Evolutionary conservation across 2,113 vertebrate species (phyloP).

Genomic region (Alethe diademata): DNA sequence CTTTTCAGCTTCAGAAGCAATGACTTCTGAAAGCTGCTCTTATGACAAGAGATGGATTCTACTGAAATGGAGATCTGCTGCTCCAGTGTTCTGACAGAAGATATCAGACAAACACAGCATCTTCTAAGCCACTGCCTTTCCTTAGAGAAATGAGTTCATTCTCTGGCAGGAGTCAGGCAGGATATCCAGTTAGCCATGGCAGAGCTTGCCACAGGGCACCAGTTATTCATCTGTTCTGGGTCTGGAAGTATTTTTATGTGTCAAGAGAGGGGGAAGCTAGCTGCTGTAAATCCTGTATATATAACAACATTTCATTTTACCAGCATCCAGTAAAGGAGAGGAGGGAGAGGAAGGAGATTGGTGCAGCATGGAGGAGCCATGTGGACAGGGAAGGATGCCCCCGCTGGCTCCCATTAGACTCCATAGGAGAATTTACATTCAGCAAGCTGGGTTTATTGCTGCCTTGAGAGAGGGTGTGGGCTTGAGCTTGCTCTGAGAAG

Average conservation of each 20-base stretch:
- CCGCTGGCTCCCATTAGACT: conserved; percentile 43
- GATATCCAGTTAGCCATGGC: neutral
- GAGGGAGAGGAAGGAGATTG: neutral
- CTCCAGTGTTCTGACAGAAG: neutral
- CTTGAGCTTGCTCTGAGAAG: neutral
- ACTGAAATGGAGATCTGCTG: neutral
- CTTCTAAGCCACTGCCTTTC: neutral
- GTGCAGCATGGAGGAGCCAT: neutral
- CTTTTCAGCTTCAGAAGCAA: neutral
- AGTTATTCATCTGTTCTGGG: neutral
- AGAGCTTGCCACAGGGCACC: neutral
- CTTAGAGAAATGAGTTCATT: neutral
- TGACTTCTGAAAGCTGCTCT: rapidly evolving
- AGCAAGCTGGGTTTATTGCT: neutral
- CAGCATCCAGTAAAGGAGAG: neutral
- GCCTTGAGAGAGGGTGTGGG: neutral
- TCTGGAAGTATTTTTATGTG: neutral
- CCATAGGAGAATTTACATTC: neutral
- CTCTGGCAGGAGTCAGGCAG: neutral
- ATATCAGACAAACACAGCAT: rapidly evolving
- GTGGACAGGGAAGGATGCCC: neutral
- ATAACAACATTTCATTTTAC: neutral
- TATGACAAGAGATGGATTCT: neutral
- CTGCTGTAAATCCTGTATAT: neutral
- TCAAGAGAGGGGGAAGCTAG: neutral